Evolutionary conservation across 1,140 invertebrate genomes (phyloP).

Genomic region (Geopemphigus sp.): DNA sequence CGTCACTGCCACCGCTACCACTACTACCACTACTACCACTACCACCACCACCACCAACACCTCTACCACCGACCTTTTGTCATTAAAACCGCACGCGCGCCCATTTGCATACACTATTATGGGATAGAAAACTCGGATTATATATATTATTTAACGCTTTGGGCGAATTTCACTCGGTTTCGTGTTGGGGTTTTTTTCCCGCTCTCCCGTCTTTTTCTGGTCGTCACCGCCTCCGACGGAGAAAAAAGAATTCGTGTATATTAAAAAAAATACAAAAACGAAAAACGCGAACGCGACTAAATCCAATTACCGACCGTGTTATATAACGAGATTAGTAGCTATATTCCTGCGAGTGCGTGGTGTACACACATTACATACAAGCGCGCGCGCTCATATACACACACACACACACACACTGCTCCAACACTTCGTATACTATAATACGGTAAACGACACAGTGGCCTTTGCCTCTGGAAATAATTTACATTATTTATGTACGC

Average conservation of each 20-base stretch:
- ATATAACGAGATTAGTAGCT: background rate
- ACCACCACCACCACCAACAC: no score
- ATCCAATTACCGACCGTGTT: background rate
- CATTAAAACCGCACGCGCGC: constrained; percentile 23
- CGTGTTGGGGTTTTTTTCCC: background rate
- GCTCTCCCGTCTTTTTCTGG: background rate
- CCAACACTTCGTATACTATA: background rate
- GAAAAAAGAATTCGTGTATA: background rate
- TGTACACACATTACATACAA: no score
- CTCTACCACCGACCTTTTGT: constrained; percentile 41
- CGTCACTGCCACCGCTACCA: no score
- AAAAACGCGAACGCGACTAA: background rate
- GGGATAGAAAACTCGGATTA: constrained; percentile 16
- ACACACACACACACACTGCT: background rate
- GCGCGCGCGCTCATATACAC: no score
- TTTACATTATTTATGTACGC: background rate
- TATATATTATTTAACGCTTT: background rate
- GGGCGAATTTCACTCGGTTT: background rate
- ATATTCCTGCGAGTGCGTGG: background rate
- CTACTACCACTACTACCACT: no score
- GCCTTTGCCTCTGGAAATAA: background rate
- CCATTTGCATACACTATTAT: constrained; percentile 23
- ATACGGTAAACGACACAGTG: background rate
- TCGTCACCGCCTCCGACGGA: background rate
- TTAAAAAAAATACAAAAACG: no score